Base-by-base conservation (phyloP, 2,113 vertebrate species). In the Heterocephalus glaber region DNA sequence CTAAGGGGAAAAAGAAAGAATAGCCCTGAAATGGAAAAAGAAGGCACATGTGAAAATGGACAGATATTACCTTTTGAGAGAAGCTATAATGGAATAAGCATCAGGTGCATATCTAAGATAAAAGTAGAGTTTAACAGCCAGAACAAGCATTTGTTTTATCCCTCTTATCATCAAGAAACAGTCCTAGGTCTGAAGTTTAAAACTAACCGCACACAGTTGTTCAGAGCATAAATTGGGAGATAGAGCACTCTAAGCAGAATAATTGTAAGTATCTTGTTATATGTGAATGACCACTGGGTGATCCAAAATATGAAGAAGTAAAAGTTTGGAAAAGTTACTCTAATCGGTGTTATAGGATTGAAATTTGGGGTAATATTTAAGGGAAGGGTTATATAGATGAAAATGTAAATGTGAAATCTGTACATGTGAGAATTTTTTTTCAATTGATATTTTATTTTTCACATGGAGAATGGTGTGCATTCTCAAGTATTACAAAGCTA, bases 221-320 rank as follows among this genome's bases (percentile, higher is more conserved):
- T 95, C 47, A 89, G 20, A 88, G 24, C 19, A 92, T 41, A 93
- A 72, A 95, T 65, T 54, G 93, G 35, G 77, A 93, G 24, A 79
- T 12, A 96, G 17, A 58, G 14, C n/a, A 77, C 77, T 93, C 90
- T 7, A 93, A 82, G 28, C 28, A 70, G 5, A 91, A 56, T 72
- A 90, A 86, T 85, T 83, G 1, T 54, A 91, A 80, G 30, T 68
- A 72, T 7, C 86, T 17, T 74, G 85, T 63, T 86, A 65, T 11
- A 86, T 28, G 13, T n/a, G 80, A 88, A 63, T 80, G 14, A 1
- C 49, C 17, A 70, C 6, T 61, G 19, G 83, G 7, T 74, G 11
- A 74, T 13, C 22, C 24, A 82, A 14, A 84, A 66, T 54, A 60
- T 65, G 24, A 92, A 7, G 12, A 44, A 60, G 8, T 54, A 56